Base-by-base conservation (phyloP, 2,888 invertebrate species). In the Pammene fasciana region DNA sequence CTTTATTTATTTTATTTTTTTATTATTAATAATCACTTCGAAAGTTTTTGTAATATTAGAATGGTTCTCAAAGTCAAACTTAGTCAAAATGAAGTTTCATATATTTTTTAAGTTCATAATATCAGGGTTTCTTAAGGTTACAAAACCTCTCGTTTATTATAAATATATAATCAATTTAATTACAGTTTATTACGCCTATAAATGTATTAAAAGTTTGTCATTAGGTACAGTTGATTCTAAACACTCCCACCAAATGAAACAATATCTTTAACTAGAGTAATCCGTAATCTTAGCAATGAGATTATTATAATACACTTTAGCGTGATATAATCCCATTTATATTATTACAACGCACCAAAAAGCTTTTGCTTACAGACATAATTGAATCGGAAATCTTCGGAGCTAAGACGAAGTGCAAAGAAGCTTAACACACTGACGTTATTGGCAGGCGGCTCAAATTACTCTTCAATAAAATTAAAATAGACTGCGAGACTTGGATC, bases 391-490 rank as follows among this genome's bases (percentile, higher is more conserved):
- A 54, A 67, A 45, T 34, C 46, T 18, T 43, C 41, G 8, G n/a
- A 56, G 14, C 48, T 34, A 36, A 60, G 13, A 65, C 18, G 55
- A 41, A 48, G 48, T 54, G 48, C 62, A 56, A 36, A 48, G 68
- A 56, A 56, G 34, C 38, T 60, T 43, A 50, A 38, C 54, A 48
- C 55, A 61, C 67, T 65, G 61, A 61, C 54, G 50, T 43, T 43
- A 48, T 48, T 62, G 56, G 26, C 48, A 62, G 56, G 43, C n/a
- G 56, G 48, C 34, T 68, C 48, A 43, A 62, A 62, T 62, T 68
- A 62, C 67, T 68, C 67, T 68, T 48, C 68, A 68, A 68, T 68
- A 48, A 68, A 68, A 68, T 64, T 68, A 43, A 62, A 62, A 68
- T 68, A 50, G 62, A 61, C 60, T 62, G 41, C 48, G 36, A 16